phyloP scores from a whole-genome alignment of 2,888 invertebrate species.

The Deroplatys truncata region DNA sequence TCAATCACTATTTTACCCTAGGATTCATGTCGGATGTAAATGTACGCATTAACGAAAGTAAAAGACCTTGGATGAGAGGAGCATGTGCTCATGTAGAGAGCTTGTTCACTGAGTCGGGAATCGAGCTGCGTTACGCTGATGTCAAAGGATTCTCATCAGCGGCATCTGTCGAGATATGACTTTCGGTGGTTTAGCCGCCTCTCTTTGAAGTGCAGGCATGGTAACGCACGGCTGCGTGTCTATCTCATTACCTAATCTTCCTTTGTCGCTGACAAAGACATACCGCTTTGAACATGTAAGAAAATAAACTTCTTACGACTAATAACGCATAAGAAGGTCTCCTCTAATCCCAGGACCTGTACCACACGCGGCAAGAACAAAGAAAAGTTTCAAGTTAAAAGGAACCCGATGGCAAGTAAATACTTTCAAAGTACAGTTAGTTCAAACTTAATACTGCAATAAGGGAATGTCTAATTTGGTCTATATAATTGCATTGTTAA shows the following conservation, averaged over 20 bases:
- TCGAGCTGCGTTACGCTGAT: background rate
- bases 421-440: too few species aligned
- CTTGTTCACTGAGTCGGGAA: too few species aligned
- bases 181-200: background rate
- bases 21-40: too few species aligned
- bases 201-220: background rate
- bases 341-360: background rate
- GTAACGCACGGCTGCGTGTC: background rate
- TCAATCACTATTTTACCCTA: too few species aligned
- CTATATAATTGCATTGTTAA: too few species aligned
- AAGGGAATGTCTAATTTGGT: too few species aligned
- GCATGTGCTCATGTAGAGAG: background rate
- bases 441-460: too few species aligned
- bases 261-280: background rate
- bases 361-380: background rate
- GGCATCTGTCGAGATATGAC: background rate
- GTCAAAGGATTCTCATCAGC: background rate
- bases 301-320: background rate
- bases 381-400: background rate
- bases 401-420: too few species aligned
- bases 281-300: background rate
- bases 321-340: background rate
- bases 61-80: too few species aligned
- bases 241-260: background rate
- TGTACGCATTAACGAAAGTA: too few species aligned